A percentile compares a stretch with the other conserved stretches of the same genome.
Evolutionary conservation across 2,888 invertebrate species (phyloP).

Genomic region (Beris morrisii): DNA sequence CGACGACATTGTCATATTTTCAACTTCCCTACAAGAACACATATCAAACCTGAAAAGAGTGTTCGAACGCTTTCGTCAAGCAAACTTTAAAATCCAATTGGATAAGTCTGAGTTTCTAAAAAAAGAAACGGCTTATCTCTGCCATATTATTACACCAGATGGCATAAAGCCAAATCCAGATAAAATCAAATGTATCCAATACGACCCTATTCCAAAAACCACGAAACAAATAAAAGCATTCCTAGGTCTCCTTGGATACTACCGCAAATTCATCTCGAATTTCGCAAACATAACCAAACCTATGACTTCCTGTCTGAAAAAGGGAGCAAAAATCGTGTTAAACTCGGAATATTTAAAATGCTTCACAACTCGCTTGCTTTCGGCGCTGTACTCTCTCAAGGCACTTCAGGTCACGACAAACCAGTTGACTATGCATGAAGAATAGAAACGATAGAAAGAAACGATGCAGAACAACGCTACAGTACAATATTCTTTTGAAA

Average conservation of each 20-base stretch:
- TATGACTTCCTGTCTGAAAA: slow-evolving; percentile 39
- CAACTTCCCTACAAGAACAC: not conserved
- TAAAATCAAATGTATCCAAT: slow-evolving; percentile 43
- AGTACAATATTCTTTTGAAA: too few relatives aligned
- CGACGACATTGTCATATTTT: too few relatives aligned
- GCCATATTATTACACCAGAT: slow-evolving; percentile 47
- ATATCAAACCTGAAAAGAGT: not conserved
- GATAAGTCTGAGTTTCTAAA: not conserved
- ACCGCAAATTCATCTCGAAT: slow-evolving; percentile 40
- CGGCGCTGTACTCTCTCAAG: slow-evolving; percentile 44
- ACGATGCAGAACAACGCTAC: too few relatives aligned
- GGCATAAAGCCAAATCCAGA: slow-evolving; percentile 47
- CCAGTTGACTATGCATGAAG: slow-evolving; percentile 44
- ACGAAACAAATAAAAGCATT: slow-evolving; percentile 39
- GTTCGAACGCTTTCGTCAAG: not conserved
- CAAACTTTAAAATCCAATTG: not conserved
- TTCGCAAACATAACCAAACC: slow-evolving; percentile 40
- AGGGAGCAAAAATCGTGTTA: slow-evolving; percentile 35
- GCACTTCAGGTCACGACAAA: slow-evolving; percentile 36
- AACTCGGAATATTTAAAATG: slow-evolving; percentile 7
- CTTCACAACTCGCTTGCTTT: slow-evolving; percentile 36
- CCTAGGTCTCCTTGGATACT: slow-evolving; percentile 42
- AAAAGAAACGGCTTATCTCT: slow-evolving; percentile 45
- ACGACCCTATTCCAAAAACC: slow-evolving; percentile 21
- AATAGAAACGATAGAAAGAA: slow-evolving; percentile 41